Conservation (phyloP, 2,888 invertebrate genomes). For the Cistogaster globosa region DNA sequence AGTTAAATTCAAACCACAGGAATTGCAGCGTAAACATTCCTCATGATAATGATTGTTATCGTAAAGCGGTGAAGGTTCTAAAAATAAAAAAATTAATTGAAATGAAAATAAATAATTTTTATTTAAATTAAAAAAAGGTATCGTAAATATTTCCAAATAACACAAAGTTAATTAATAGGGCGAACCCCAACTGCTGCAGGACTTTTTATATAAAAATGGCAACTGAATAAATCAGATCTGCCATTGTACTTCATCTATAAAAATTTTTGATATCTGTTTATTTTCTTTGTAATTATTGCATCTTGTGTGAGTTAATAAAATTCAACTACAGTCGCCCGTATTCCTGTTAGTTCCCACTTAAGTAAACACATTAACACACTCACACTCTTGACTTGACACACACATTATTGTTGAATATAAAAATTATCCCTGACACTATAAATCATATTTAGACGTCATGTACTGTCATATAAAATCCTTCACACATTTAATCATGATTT, state of each 20-base stretch:
- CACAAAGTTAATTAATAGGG: too few species aligned
- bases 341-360: neutral
- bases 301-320: neutral
- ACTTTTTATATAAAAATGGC: too few species aligned
- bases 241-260: neutral
- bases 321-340: neutral
- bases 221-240: too few species aligned
- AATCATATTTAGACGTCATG: constrained; percentile 22
- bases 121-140: too few species aligned
- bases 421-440: constrained; percentile 1
- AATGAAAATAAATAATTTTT: neutral
- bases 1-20: constrained; percentile 95
- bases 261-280: neutral
- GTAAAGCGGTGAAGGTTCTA: constrained; percentile 95
- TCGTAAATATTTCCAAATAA: too few species aligned
- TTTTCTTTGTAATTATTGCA: neutral
- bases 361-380: too few species aligned
- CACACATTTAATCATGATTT: neutral
- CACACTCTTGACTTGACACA: neutral
- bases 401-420: neutral
- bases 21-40: constrained; percentile 98
- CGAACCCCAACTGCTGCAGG: too few species aligned
- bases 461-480: constrained; percentile 20
- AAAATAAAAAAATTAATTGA: constrained; percentile 78
- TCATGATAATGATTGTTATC: constrained; percentile 98